Base-by-base conservation (phyloP, 1,140 invertebrate species). In the Musca domestica region DNA sequence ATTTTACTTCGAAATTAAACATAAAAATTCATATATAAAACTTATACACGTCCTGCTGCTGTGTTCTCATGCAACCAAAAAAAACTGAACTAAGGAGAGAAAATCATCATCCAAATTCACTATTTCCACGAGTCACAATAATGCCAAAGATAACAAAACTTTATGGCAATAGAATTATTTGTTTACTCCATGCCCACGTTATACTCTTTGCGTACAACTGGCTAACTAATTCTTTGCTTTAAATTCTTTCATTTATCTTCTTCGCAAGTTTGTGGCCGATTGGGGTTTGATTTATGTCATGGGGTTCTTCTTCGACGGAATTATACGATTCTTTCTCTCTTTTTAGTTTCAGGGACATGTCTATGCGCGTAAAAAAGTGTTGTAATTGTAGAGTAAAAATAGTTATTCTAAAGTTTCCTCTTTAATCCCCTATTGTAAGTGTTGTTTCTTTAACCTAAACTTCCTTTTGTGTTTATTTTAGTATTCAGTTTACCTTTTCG, bases 361-460 rank as follows among this genome's bases (percentile, higher is more conserved):
- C 34, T 61, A 41, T 41, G 34, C 19, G 17, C 56, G 34, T 61
- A 61, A 61, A 61, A 54, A 61, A 61, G 14, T 34, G 17, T 51
- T 10, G 30, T 61, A 34, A 34, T 61, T 61, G 41, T 61, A 34
- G 10, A 41, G 34, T 41, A 41, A 41, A 41, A 41, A 41, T 41
- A 41, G 34, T 41, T 10, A 41, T 41, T 41, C 34, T 41, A 41
- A 41, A 41, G 34, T 41, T 12, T 41, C 12, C 56, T 61, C 27
- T 61, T 61, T 61, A 61, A 34, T 41, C 56, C 56, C 56, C 56
- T 61, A 61, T 61, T 61, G 17, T 61, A 61, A 61, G 46, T 64
- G 41, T 64, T 61, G 56, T 61, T 61, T 61, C 27, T 61, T 61
- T 61, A 61, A 34, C 56, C 56, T 61, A 61, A 61, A 64, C 63